Percentiles rank a stretch among this genome's conserved stretches.
These are phyloP conservation scores for Mylabris sibirica DNA, from an alignment of 2,888 invertebrate genomes.

Conservation along the genomic window DNA sequence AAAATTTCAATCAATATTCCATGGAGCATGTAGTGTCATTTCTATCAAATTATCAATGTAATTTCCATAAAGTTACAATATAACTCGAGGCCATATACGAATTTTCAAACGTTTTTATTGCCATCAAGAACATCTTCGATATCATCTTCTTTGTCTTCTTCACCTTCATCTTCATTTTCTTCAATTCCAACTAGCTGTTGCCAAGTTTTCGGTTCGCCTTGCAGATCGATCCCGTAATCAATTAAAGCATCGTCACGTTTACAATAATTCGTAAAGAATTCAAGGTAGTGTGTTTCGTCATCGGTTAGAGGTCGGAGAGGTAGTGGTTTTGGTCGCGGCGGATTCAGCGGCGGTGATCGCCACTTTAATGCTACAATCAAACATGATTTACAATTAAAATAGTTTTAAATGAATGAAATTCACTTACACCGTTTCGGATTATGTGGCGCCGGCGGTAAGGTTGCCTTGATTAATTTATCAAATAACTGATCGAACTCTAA, in stretches of 20 bases:
- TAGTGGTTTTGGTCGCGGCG: slow-evolving; percentile 39
- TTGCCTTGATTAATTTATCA: slow-evolving; percentile 60
- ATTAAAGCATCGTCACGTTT: slow-evolving; percentile 44
- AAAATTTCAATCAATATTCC: background rate
- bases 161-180: background rate
- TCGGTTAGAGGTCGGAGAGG: slow-evolving; percentile 49
- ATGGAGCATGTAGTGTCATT: background rate
- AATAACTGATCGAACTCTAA: slow-evolving; percentile 63
- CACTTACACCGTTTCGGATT: slow-evolving; percentile 39
- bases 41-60: slow-evolving; percentile 14
- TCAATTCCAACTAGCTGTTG: background rate
- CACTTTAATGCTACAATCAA: slow-evolving; percentile 45
- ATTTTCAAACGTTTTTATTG: background rate
- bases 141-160: background rate
- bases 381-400: background rate
- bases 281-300: slow-evolving; percentile 51
- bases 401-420: slow-evolving; percentile 11
- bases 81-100: background rate
- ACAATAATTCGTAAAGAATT: slow-evolving; percentile 55
- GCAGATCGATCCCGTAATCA: slow-evolving; percentile 47
- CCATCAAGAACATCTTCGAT: background rate
- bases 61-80: slow-evolving; percentile 16
- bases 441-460: slow-evolving; percentile 53
- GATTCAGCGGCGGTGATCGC: slow-evolving; percentile 52
- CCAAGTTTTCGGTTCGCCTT: background rate